phyloP scores from a whole-genome alignment of 1,140 invertebrate genomes.

The Lycorma delicatula region DNA sequence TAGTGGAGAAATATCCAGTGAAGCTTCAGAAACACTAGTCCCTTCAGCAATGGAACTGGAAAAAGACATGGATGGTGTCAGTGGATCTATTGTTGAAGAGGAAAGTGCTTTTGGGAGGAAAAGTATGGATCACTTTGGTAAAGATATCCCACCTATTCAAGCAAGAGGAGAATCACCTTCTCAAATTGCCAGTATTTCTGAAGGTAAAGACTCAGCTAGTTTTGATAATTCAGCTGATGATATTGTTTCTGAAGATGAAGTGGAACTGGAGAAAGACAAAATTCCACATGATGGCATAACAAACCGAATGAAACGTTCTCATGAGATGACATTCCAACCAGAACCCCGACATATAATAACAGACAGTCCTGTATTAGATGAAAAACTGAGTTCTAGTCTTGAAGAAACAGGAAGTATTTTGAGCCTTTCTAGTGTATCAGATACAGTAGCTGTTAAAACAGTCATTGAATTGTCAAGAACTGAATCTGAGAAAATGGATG shows the following conservation, averaged over 20 bases:
- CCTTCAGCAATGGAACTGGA: constrained; percentile 54
- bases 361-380: constrained; percentile 30
- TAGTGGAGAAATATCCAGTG: constrained; percentile 75
- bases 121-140: constrained; percentile 46
- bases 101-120: constrained; percentile 13
- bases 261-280: constrained; percentile 10
- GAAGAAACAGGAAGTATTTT: constrained; percentile 46
- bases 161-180: constrained; percentile 33
- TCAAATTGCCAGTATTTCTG: constrained; percentile 17
- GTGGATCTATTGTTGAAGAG: constrained; percentile 27
- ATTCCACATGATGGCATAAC: constrained; percentile 13
- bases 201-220: constrained; percentile 20
- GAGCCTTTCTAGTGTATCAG: constrained; percentile 47
- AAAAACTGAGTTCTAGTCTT: constrained; percentile 45
- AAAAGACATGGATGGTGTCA: constrained; percentile 33
- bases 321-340: constrained; percentile 82
- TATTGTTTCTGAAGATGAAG: constrained; percentile 27
- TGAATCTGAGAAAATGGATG: constrained; percentile 40
- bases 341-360: constrained; percentile 42
- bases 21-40: constrained; percentile 81
- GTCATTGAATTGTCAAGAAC: constrained; percentile 43
- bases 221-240: constrained; percentile 25
- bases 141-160: constrained; percentile 39
- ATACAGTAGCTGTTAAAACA: constrained; percentile 39
- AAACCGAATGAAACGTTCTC: constrained; percentile 66